Evolutionary conservation across 2,888 invertebrate genomes (phyloP).

Genomic region (Pyrrhia umbra): DNA sequence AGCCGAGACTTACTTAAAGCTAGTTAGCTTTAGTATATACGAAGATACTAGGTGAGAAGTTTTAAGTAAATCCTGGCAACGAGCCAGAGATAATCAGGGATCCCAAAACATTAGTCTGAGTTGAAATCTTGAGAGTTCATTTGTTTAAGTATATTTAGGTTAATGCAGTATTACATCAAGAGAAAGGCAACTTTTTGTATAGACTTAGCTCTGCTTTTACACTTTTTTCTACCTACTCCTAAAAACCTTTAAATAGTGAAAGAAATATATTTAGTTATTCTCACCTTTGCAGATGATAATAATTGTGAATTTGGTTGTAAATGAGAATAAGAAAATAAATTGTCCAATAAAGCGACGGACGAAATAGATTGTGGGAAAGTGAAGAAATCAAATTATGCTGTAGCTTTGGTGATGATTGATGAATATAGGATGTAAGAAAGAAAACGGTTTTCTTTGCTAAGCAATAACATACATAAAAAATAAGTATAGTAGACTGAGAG

Average conservation of each 20-base stretch:
- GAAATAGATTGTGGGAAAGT: too few species aligned
- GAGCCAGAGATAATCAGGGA: conserved; percentile 34
- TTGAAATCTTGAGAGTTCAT: conserved; percentile 16
- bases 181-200: background rate
- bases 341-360: too few species aligned
- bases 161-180: background rate
- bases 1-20: background rate
- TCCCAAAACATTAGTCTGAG: conserved; percentile 24
- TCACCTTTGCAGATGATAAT: too few species aligned
- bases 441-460: too few species aligned
- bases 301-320: too few species aligned
- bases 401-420: too few species aligned
- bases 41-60: conserved; percentile 16
- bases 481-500: too few species aligned
- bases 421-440: too few species aligned
- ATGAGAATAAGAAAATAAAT: too few species aligned
- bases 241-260: background rate
- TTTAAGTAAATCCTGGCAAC: conserved; percentile 31
- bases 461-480: too few species aligned
- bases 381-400: too few species aligned
- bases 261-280: too few species aligned
- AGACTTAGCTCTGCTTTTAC: background rate
- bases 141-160: conserved; percentile 2
- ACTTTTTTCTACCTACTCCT: background rate
- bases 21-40: background rate